Base-by-base conservation (phyloP, 2,113 vertebrate genomes). In the Penelope pileata region DNA sequence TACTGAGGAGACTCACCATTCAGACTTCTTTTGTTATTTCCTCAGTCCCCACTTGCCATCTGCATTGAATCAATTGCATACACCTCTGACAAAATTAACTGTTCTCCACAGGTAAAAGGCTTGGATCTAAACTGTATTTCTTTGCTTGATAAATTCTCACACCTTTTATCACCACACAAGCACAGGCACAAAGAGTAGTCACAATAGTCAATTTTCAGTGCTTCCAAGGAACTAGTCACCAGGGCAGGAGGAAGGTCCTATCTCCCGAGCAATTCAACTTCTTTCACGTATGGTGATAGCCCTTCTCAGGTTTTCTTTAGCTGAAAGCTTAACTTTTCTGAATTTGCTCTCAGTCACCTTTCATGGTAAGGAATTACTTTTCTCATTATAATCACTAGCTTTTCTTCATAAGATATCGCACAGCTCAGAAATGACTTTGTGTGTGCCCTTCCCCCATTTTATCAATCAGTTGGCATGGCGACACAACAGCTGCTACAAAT, bases 401-500 rank as follows among this genome's bases (percentile, higher is more conserved):
- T 94, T 94, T 92, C 66, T 93, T 91, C 74, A 6, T 42, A 62
- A 94, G 74, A 85, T 72, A 60, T 30, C 74, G 68, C 82, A 60
- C n/a, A 88, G 91, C 82, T 70, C 79, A 48, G 82, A 86, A 91
- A 92, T 85, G 38, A 83, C 90, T 96, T 95, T 96, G 84, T 66
- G 34, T 8, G 1, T 82, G 86, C 79, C 90, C 80, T 92, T 95
- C 66, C 77, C 72, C 42, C 5, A 0, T 88, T 82, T 82, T 42
- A 34, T 78, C 90, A 70, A 72, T 88, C 93, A 91, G 93, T 81
- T 96, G 95, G 90, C 91, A 90, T 88, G 79, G 92, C 69, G 91
- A 96, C 93, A 90, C 73, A 84, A 93, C 81, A 92, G 82, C 85
- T 96, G 91, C 88, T 91, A 63, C 94, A 91, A 97, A 96, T 95